A percentile compares a stretch with the other conserved stretches of the same genome.
Conservation (phyloP, 2,797 vertebrate species). For the Geotrypetes seraphini region DNA sequence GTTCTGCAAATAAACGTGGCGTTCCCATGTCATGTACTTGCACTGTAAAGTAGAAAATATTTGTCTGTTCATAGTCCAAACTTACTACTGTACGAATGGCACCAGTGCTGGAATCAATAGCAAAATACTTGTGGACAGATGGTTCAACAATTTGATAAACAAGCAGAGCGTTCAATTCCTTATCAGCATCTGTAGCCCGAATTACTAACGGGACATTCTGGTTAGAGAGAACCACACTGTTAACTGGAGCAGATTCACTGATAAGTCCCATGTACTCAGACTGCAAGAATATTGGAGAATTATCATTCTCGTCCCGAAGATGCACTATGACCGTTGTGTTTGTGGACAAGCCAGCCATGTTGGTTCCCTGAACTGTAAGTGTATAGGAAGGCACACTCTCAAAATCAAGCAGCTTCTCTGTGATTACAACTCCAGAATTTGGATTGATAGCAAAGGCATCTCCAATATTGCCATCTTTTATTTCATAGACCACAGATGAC, state of each 20-base stretch:
- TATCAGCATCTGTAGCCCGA: constrained; percentile 78
- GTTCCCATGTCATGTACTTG: constrained; percentile 87
- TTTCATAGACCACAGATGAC: constrained; percentile 88
- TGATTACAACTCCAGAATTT: constrained; percentile 84
- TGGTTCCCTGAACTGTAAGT: constrained; percentile 81
- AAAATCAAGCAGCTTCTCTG: constrained; percentile 78
- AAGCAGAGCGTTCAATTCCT: constrained; percentile 81
- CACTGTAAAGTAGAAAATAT: constrained; percentile 81
- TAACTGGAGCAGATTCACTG: constrained; percentile 79
- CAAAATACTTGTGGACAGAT: constrained; percentile 80
- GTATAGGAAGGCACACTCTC: constrained; percentile 70
- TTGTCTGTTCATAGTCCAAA: constrained; percentile 84
- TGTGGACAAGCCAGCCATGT: constrained; percentile 85
- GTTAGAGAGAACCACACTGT: constrained; percentile 80
- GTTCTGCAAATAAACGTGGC: constrained; percentile 79
- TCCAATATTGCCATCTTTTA: constrained; percentile 78
- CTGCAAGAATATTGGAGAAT: constrained; percentile 71
- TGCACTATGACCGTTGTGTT: constrained; percentile 77
- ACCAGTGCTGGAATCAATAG: constrained; percentile 91
- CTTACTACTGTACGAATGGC: constrained; percentile 73
- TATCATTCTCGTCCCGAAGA: constrained; percentile 91
- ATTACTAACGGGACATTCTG: constrained; percentile 81
- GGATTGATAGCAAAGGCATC: constrained; percentile 83
- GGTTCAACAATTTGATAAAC: constrained; percentile 93
- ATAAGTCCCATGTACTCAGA: constrained; percentile 78